Evolutionary conservation across 2,113 vertebrate species (phyloP).

Genomic region (Pedetes capensis): DNA sequence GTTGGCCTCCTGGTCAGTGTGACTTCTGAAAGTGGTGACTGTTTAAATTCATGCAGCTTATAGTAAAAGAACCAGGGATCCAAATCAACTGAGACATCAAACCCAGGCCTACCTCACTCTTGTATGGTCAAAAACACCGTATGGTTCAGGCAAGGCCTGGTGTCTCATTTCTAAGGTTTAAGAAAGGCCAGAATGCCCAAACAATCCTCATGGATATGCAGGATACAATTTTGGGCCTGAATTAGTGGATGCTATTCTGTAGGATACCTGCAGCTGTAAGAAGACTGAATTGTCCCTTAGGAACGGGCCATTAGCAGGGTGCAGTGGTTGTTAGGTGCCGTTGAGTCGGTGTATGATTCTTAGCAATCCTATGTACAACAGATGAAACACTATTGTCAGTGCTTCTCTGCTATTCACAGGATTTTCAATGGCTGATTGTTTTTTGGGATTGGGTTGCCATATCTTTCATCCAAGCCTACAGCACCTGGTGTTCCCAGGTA

Average conservation of each 20-base stretch:
- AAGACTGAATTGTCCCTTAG: background rate
- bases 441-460: no score
- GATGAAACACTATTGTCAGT: no score
- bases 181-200: background rate
- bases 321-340: no score
- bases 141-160: background rate
- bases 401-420: no score
- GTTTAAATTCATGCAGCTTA: background rate
- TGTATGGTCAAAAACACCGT: background rate
- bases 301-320: background rate
- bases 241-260: background rate
- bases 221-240: background rate
- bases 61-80: background rate
- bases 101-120: background rate
- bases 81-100: background rate
- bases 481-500: no score
- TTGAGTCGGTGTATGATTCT: no score
- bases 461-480: no score
- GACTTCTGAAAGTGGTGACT: background rate
- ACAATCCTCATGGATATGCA: background rate
- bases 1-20: background rate
- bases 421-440: no score
- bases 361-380: no score
- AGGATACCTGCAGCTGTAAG: background rate
- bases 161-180: background rate